phyloP scores from a whole-genome alignment of 2,888 invertebrate species.

The Rutpela maculata region DNA sequence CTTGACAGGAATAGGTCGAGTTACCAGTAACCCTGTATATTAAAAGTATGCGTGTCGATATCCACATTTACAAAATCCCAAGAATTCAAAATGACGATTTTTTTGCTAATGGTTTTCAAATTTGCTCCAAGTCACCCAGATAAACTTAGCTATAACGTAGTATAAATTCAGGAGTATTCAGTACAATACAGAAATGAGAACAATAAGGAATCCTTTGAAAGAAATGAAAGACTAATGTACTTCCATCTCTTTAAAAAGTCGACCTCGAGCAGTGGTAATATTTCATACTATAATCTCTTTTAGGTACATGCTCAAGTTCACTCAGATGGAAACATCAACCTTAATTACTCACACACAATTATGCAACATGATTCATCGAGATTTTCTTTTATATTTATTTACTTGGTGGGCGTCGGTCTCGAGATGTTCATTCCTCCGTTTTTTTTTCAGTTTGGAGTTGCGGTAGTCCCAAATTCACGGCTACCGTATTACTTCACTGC shows the following conservation, averaged over 20 bases:
- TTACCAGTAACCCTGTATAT: too few relatives aligned
- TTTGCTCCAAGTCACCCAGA: too few relatives aligned
- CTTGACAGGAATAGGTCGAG: too few relatives aligned
- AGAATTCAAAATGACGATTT: too few relatives aligned
- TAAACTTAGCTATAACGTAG: too few relatives aligned
- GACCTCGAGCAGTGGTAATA: background rate
- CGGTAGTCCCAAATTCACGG: background rate
- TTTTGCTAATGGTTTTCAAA: too few relatives aligned
- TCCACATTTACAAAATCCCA: too few relatives aligned
- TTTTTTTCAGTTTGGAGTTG: background rate
- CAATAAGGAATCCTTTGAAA: background rate
- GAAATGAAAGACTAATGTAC: background rate
- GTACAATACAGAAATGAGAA: too few relatives aligned
- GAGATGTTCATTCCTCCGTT: background rate
- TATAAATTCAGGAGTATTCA: too few relatives aligned
- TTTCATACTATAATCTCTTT: background rate
- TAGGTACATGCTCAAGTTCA: background rate
- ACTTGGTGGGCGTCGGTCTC: background rate
- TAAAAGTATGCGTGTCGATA: too few relatives aligned
- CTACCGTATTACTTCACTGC: background rate
- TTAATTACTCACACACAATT: conserved; percentile 2
- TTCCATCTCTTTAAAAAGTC: background rate
- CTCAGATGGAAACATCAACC: conserved; percentile 4
- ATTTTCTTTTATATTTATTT: background rate
- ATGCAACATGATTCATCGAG: background rate